Evolutionary conservation across 2,797 vertebrate genomes (phyloP).

Genomic region (Mastacembelus armatus): DNA sequence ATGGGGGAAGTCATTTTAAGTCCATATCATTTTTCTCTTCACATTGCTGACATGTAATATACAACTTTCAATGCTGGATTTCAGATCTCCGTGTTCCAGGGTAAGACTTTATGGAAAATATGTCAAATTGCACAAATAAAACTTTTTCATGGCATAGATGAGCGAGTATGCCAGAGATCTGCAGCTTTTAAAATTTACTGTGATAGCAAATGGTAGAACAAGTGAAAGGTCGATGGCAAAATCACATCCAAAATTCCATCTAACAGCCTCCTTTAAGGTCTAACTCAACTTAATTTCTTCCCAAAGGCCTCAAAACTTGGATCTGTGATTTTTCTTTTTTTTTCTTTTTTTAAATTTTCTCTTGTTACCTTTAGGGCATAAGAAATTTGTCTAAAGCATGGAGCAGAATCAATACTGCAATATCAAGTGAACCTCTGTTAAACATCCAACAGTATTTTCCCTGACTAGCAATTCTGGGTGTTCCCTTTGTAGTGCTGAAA

Average conservation of each 20-base stretch:
- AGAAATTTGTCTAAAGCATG: slow-evolving; percentile 65
- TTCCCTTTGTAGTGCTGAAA: slow-evolving; percentile 27
- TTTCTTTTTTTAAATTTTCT: too few species aligned
- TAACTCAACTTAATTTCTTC: slow-evolving; percentile 69
- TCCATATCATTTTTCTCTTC: not conserved
- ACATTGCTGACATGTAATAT: slow-evolving; percentile 17
- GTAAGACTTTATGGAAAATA: slow-evolving; percentile 63
- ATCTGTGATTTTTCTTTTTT: slow-evolving; percentile 67
- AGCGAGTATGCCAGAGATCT: slow-evolving; percentile 41
- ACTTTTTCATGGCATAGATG: slow-evolving; percentile 55
- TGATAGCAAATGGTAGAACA: slow-evolving; percentile 65
- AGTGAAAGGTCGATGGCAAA: slow-evolving; percentile 75
- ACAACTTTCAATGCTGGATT: slow-evolving; percentile 30
- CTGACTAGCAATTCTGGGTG: slow-evolving; percentile 44
- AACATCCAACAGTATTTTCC: slow-evolving; percentile 68
- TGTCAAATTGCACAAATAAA: slow-evolving; percentile 53
- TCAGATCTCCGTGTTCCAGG: slow-evolving; percentile 45
- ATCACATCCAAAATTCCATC: slow-evolving; percentile 64
- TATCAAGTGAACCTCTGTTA: slow-evolving; percentile 71
- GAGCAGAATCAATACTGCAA: slow-evolving; percentile 74
- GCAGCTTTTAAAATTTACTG: slow-evolving; percentile 65
- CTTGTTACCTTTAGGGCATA: slow-evolving; percentile 72
- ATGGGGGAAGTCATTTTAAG: not conserved
- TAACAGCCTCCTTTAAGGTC: slow-evolving; percentile 70
- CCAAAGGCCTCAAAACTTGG: slow-evolving; percentile 64